Conservation (phyloP, 1,140 invertebrate species). For the Oncopodura yosiiana region DNA sequence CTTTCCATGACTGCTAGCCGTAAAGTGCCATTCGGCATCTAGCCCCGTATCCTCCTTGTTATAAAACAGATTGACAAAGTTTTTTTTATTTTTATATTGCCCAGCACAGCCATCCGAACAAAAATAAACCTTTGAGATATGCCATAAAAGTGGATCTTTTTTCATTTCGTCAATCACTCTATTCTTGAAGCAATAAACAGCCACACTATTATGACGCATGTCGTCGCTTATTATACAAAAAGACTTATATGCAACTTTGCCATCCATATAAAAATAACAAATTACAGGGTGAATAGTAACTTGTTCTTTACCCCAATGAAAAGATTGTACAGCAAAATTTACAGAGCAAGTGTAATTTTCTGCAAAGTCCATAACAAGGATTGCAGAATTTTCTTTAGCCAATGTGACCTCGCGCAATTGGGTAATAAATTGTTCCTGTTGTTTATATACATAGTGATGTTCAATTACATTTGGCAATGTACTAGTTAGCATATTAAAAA, state of each 20-base stretch:
- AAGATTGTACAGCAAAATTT: conserved; percentile 28
- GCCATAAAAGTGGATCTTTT: conserved; percentile 7
- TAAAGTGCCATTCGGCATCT: conserved; percentile 37
- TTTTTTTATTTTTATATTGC: conserved; percentile 40
- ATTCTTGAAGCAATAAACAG: neutral
- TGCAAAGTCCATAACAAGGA: conserved; percentile 34
- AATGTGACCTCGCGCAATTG: no score
- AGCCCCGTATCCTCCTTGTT: conserved; percentile 36
- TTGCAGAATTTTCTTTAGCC: no score
- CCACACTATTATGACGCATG: neutral
- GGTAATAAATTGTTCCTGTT: no score
- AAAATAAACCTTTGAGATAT: conserved; percentile 36
- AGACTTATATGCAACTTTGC: neutral
- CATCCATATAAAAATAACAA: conserved; percentile 13
- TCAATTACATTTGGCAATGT: no score
- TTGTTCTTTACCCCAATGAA: conserved; percentile 32
- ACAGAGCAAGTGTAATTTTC: conserved; percentile 32
- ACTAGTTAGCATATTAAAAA: no score
- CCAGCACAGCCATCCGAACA: conserved; percentile 37
- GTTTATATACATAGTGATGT: no score
- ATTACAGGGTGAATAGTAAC: conserved; percentile 32
- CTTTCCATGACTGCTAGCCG: conserved; percentile 38
- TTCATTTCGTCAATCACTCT: neutral
- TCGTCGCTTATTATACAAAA: conserved; percentile 11
- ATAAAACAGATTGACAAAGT: conserved; percentile 36